A percentile compares a stretch with the other conserved stretches of the same genome.
Evolutionary conservation across 2,888 invertebrate genomes (phyloP).

Genomic region (Leptopilina syphax): DNA sequence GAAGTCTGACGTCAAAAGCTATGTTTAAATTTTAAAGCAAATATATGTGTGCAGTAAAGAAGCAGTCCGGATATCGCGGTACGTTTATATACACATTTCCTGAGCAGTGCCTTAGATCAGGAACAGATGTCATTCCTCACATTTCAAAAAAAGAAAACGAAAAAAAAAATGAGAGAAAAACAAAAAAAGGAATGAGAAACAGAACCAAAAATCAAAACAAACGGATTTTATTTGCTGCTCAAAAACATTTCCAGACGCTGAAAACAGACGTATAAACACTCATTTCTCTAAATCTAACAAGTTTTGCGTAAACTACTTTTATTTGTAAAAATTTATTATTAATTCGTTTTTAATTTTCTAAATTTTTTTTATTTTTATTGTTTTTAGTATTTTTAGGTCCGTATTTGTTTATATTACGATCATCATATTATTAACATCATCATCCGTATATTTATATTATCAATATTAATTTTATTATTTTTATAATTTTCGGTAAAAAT

Average conservation of each 20-base stretch:
- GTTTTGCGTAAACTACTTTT: background rate
- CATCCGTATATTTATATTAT: too few relatives aligned
- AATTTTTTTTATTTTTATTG: too few relatives aligned
- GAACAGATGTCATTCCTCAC: constrained; percentile 62
- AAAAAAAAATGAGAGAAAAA: background rate
- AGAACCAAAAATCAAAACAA: constrained; percentile 20
- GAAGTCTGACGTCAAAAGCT: constrained; percentile 66
- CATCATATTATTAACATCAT: too few relatives aligned
- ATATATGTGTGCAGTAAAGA: constrained; percentile 33
- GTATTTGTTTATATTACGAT: too few relatives aligned
- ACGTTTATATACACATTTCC: background rate
- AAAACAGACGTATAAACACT: background rate
- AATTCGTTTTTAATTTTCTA: background rate
- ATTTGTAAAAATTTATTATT: background rate
- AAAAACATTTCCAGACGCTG: background rate
- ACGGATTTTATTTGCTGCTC: background rate
- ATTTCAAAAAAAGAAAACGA: background rate
- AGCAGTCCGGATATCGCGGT: constrained; percentile 1
- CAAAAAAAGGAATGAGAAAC: background rate
- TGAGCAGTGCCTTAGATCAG: constrained; percentile 61
- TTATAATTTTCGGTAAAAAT: too few relatives aligned
- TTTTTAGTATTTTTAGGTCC: too few relatives aligned
- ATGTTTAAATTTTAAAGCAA: constrained; percentile 65
- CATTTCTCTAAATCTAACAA: background rate
- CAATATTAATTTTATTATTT: too few relatives aligned